phyloP scores from a whole-genome alignment of 2,113 vertebrate species.

The Murina feae region DNA sequence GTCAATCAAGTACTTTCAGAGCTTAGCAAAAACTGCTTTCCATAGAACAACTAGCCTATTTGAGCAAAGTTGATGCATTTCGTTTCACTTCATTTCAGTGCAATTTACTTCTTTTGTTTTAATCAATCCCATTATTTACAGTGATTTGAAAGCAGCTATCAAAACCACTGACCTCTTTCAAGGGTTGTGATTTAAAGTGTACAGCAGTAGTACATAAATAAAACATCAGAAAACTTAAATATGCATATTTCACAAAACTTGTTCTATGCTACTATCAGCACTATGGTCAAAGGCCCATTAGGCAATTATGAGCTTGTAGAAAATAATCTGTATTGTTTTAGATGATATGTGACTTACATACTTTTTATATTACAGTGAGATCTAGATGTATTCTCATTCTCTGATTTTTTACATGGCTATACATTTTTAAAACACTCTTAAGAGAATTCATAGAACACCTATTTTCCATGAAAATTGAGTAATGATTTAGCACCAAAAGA shows the following conservation, averaged over 20 bases:
- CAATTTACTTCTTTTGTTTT: neutral
- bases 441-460: neutral
- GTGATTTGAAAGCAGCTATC: neutral
- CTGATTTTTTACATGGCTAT: neutral
- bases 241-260: neutral
- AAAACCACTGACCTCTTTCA: neutral
- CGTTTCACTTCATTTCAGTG: neutral
- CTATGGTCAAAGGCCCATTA: neutral
- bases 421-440: neutral
- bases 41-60: neutral
- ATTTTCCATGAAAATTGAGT: neutral
- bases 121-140: neutral
- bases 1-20: neutral
- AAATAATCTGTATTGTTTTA: neutral
- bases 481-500: neutral
- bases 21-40: neutral
- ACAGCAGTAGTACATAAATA: neutral
- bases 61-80: neutral
- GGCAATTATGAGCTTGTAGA: neutral
- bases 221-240: neutral
- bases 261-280: neutral
- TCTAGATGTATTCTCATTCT: neutral
- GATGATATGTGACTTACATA: neutral
- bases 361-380: neutral
- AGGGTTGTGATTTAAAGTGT: neutral